Base-by-base conservation (phyloP, 1,140 invertebrate species). In the Aphis craccivora region DNA sequence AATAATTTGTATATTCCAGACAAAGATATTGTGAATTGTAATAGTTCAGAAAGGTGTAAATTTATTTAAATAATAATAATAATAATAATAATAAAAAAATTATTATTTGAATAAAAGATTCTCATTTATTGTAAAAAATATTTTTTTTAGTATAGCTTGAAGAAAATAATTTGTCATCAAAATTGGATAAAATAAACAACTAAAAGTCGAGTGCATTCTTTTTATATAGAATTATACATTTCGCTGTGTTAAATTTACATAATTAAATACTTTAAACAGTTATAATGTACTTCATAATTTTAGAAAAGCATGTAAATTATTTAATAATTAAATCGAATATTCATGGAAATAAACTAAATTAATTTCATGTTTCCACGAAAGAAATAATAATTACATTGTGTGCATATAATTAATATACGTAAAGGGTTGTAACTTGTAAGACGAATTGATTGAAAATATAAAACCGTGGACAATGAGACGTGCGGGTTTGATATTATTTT, bases 21-120 rank as follows among this genome's bases (percentile, higher is more conserved):
- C 48, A 45, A 87, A 51, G 18, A 51, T 3, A 20, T 87, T 48
- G 48, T 20, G 30, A 11, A 87, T n/a, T 51, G 30, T 48, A 48
- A 48, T 87, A 48, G 45, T 48, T 45, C 30, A 86, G 4, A 43
- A 30, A 30, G 84, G 30, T 48, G 45, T 87, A 51, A 6, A 87
- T 87, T 87, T 87, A 48, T 87, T 87, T 45, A 48, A 87, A 87
- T 37, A 87, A 87, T 87, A 87, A 48, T 20, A 84, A 25, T 18
- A 20, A 81, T n/a, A n/a, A n/a, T n/a, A n/a, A n/a, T n/a, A n/a
- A n/a, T n/a, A n/a, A 81, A 40, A 84, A 35, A 83, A 23, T 20
- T 7, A 37, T 81, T 7, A 81, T n/a, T 30, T 81, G 76, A 37
- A 81, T 81, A 81, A 84, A 84, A 40, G 20, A 37, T 84, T 40